Percentiles rank a stretch among this genome's conserved stretches.
These are phyloP conservation scores for Pseudochirops cupreus DNA, from an alignment of 2,797 vertebrate species.

Conservation along the genomic window DNA sequence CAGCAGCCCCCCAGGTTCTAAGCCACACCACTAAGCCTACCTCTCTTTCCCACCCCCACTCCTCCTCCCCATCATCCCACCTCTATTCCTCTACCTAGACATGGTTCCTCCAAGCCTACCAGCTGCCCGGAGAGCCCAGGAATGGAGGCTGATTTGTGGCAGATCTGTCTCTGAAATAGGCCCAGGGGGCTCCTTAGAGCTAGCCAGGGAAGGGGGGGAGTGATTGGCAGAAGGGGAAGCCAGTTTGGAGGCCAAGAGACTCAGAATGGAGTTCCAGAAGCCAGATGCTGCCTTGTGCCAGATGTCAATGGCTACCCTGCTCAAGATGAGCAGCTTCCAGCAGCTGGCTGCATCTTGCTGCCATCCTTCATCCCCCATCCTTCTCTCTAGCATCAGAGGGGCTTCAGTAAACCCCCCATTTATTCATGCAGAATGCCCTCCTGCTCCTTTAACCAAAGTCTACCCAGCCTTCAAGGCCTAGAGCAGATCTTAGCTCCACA, in stretches of 20 bases:
- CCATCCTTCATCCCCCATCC: not conserved
- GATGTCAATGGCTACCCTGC: not conserved
- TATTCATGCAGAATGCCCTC: not conserved
- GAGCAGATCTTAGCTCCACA: not conserved
- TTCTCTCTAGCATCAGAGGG: not conserved
- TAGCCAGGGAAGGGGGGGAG: not conserved
- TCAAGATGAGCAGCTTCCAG: not conserved
- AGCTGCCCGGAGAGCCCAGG: not conserved
- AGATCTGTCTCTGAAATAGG: not conserved
- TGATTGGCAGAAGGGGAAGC: not conserved
- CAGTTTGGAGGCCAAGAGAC: not conserved
- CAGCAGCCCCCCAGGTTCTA: not conserved
- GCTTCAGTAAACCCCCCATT: not conserved
- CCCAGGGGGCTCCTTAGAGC: not conserved
- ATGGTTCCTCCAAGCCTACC: not conserved
- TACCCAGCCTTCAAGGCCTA: not conserved
- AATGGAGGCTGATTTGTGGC: not conserved
- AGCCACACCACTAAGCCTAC: not conserved
- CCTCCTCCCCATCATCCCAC: not conserved
- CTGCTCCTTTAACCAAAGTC: not conserved
- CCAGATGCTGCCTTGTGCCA: not conserved
- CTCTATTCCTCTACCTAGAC: not conserved
- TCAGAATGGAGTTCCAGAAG: not conserved
- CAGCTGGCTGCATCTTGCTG: not conserved
- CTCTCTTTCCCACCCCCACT: not conserved